phyloP scores from a whole-genome alignment of 2,888 invertebrate genomes.

The Tetheella fluctuosa region DNA sequence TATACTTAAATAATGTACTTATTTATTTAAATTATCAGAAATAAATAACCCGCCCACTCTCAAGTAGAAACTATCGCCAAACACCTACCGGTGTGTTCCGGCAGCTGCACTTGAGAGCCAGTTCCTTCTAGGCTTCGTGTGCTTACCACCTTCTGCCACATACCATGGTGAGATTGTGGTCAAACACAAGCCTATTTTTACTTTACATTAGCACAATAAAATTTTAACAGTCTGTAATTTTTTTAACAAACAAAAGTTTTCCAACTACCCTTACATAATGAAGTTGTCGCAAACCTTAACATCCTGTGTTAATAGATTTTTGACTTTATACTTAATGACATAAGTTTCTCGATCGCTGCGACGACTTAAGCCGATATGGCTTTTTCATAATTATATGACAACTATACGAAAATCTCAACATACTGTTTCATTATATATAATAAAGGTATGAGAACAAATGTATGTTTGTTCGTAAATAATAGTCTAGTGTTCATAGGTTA shows the following conservation, averaged over 20 bases:
- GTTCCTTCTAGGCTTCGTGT: too few relatives aligned
- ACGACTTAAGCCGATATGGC: neutral
- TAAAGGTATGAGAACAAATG: neutral
- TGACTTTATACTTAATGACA: neutral
- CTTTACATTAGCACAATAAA: too few relatives aligned
- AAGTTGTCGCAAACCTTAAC: neutral
- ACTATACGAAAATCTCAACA: neutral
- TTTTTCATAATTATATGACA: neutral
- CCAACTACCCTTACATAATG: neutral
- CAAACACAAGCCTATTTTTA: too few relatives aligned
- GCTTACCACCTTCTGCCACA: too few relatives aligned
- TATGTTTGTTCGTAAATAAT: neutral
- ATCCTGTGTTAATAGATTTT: neutral
- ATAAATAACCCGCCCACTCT: too few relatives aligned
- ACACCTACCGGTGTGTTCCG: too few relatives aligned
- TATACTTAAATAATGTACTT: neutral
- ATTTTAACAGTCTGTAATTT: too few relatives aligned
- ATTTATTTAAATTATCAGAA: too few relatives aligned
- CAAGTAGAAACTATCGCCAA: too few relatives aligned
- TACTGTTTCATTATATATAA: neutral
- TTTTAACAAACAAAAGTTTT: too few relatives aligned
- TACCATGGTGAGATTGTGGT: too few relatives aligned
- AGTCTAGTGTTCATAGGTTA: constrained; percentile 7
- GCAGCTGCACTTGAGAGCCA: too few relatives aligned
- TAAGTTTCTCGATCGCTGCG: neutral